Evolutionary conservation across 2,797 vertebrate genomes (phyloP), one percentile per base, ranked within the genome.

Genomic region (Hypotaenidia philippensis): DNA sequence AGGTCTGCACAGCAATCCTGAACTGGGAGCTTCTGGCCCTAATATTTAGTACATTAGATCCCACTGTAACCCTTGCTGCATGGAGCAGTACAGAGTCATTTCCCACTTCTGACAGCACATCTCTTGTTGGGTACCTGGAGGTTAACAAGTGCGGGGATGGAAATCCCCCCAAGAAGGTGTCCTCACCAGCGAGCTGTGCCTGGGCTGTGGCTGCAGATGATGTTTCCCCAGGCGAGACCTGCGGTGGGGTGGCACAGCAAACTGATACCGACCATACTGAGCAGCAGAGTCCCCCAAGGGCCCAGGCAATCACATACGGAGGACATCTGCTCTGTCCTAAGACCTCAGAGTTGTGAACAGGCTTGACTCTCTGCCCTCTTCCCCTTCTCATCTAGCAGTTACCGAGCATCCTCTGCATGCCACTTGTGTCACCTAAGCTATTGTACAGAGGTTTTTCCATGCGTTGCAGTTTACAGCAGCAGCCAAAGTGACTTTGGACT

Each of bases 401-500:
- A 74, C 26, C 21, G 45, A 77, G 63, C 27, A 68, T 77, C 83
- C 91, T 65, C 36, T 68, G n/a, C n/a, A 27, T 4, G 40, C 63
- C 55, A 26, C 57, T 89, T 89, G 82, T 77, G 89, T 74, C 45
- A 45, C 57, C 79, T 68, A 14, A 72, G 52, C 31, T 70, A 75
- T 32, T 16, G 8, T 4, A 85, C 14, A 4, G 53, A 82, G 63
- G 25, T 86, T 60, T 72, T 63, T 44, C 29, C 11, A 65, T 11
- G 53, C 0, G 0, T 1, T 68, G 44, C 76, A 69, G 38, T 83
- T 86, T 78, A 74, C 22, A 86, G 69, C 55, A 59, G 36, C 64
- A 83, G 50, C 25, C 76, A 69, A 95, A 93, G 87, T 56, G 47
- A 89, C 79, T 93, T 78, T 55, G 41, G 69, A 91, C 61, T 83